Evolutionary conservation across 1,140 invertebrate genomes (phyloP), one percentile per base, ranked within the genome.

Genomic region (honey bee (Apis mellifera)): DNA sequence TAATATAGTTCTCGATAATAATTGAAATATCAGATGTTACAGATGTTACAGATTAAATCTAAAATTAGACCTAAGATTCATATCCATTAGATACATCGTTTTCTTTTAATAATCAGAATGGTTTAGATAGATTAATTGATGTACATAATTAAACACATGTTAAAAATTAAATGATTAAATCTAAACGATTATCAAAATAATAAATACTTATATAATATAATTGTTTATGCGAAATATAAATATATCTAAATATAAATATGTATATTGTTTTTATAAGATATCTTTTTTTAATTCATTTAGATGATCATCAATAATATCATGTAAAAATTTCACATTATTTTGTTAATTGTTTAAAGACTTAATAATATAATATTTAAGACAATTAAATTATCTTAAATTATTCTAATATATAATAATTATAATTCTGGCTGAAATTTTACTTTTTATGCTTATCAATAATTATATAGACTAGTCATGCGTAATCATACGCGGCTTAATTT

Each of bases 11-110:
- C 32, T 42, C 32, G 7, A 0, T 42, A 42, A 1, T 26, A 57
- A 26, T 23, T 32, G 48, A 71, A 72, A n/a, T 62, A 62, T 62
- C 32, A 42, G 4, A 42, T 42, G 54, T 78, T 48, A 69, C 65
- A 50, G 32, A 78, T 26, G n/a, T 78, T n/a, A n/a, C n/a, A n/a
- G n/a, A n/a, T n/a, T 48, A 17, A 17, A 19, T 79, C 68, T 79
- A 79, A 79, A 79, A 62, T 72, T 79, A 72, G 77, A 72, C 12
- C 1, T 54, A n/a, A 3, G 26, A 4, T 60, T n/a, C 66, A 42
- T 42, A 42, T 26, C 26, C 26, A 32, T 23, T 71, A 12, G 42
- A 71, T 60, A 60, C 42, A 71, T 13, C 66, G 1, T 9, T 32
- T 70, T 50, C 17, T 11, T n/a, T 32, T 32, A 19, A 9, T 19